A percentile compares a stretch with the other conserved stretches of the same genome.
phyloP scores from a whole-genome alignment of 2,797 vertebrate genomes.

The Menidia menidia region DNA sequence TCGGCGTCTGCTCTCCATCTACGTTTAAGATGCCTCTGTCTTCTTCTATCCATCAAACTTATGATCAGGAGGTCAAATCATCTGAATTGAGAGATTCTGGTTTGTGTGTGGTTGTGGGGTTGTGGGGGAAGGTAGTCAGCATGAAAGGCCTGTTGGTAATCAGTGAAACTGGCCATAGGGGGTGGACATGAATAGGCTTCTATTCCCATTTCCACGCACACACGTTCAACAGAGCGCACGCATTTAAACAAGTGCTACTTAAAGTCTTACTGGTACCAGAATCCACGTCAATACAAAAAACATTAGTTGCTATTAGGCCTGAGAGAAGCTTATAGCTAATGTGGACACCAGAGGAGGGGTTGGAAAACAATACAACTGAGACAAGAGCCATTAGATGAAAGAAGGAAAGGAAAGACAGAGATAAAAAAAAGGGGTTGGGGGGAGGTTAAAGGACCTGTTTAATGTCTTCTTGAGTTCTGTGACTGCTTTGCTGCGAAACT shows the following conservation, averaged over 20 bases:
- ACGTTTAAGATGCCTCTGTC: neutral
- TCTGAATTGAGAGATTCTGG: slow-evolving; percentile 21
- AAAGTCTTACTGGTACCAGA: slow-evolving; percentile 40
- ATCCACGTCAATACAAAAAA: slow-evolving; percentile 68
- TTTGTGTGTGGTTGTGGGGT: slow-evolving; percentile 22
- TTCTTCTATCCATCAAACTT: slow-evolving; percentile 7
- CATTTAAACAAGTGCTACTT: slow-evolving; percentile 52
- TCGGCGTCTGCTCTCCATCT: neutral
- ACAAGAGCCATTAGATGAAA: slow-evolving; percentile 18
- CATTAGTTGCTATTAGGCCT: slow-evolving; percentile 70
- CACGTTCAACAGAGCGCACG: slow-evolving; percentile 12
- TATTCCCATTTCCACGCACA: slow-evolving; percentile 28
- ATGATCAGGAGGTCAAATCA: slow-evolving; percentile 3
- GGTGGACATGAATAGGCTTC: slow-evolving; percentile 51
- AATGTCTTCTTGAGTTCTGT: slow-evolving; percentile 22
- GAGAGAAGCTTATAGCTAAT: slow-evolving; percentile 49
- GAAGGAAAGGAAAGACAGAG: slow-evolving; percentile 18
- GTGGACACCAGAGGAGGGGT: slow-evolving; percentile 17
- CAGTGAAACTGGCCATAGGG: slow-evolving; percentile 46
- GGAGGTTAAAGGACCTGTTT: slow-evolving; percentile 7
- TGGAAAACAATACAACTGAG: slow-evolving; percentile 8
- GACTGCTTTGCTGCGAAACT: slow-evolving; percentile 12
- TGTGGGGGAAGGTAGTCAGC: slow-evolving; percentile 42
- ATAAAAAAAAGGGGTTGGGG: neutral
- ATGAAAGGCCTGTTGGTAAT: slow-evolving; percentile 59